Conservation (phyloP, 2,113 vertebrate genomes). For the Chunga burmeisteri region DNA sequence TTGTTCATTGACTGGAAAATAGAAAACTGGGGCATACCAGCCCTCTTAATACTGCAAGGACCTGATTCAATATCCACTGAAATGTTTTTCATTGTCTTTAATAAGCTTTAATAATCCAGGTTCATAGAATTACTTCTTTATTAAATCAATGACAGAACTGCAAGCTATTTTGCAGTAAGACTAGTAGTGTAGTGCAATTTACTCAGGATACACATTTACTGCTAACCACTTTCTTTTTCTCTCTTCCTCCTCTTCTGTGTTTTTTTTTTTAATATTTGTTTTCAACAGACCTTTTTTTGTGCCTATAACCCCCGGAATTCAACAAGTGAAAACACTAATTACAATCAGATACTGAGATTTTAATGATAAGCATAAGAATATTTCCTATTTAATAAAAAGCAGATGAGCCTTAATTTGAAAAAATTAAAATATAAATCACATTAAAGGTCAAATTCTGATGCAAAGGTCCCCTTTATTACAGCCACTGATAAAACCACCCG, state of each 20-base stretch:
- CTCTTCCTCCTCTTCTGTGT: background rate
- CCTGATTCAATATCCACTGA: background rate
- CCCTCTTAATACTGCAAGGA: background rate
- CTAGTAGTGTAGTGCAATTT: background rate
- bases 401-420: background rate
- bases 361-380: background rate
- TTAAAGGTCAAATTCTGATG: background rate
- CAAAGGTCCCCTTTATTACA: background rate
- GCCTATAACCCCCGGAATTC: background rate
- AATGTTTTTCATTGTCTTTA: background rate
- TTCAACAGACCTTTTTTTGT: background rate
- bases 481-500: background rate
- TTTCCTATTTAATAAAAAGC: background rate
- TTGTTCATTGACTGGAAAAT: background rate
- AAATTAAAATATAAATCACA: background rate
- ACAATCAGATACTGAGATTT: background rate
- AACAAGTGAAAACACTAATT: slow-evolving; percentile 8
- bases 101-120: background rate
- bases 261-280: background rate
- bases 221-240: background rate
- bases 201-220: background rate
- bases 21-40: background rate
- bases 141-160: slow-evolving; percentile 14
- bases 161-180: background rate
- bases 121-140: slow-evolving; percentile 13